phyloP scores from a whole-genome alignment of 2,888 invertebrate species.

The Drepana falcataria region DNA sequence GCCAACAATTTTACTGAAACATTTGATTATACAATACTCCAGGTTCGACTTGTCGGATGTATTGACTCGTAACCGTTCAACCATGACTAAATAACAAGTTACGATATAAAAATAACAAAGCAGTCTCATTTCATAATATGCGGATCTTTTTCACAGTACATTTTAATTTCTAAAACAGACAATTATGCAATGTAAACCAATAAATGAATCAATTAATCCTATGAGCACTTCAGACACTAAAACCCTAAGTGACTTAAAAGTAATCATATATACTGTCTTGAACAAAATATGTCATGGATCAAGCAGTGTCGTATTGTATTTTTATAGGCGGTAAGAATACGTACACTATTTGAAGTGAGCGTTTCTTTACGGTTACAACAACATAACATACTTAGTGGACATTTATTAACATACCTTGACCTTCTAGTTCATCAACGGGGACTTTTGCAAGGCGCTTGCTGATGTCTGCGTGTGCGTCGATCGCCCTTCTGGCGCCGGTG shows the following conservation, averaged over 20 bases:
- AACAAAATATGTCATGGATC: no score
- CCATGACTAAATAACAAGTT: slow-evolving; percentile 20
- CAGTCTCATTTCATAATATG: slow-evolving; percentile 25
- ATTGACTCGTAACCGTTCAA: slow-evolving; percentile 15
- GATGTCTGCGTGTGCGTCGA: slow-evolving; percentile 96
- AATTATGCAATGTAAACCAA: slow-evolving; percentile 5
- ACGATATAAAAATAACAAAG: slow-evolving; percentile 19
- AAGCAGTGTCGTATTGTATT: no score
- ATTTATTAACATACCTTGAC: slow-evolving; percentile 82
- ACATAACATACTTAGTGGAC: no score
- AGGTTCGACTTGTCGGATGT: slow-evolving; percentile 1
- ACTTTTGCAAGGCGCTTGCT: slow-evolving; percentile 95
- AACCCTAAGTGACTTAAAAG: no score
- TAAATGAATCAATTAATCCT: no score
- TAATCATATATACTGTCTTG: no score
- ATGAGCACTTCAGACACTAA: no score
- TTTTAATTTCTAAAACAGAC: slow-evolving; percentile 7
- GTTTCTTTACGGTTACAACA: no score
- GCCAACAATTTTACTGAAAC: slow-evolving; percentile 23
- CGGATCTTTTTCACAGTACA: slow-evolving; percentile 27
- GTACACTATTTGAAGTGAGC: no score
- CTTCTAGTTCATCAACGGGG: slow-evolving; percentile 95
- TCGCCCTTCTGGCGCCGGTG: slow-evolving; percentile 91
- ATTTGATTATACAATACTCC: slow-evolving; percentile 28
- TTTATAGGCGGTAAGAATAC: no score